These are phyloP conservation scores for Phocoena phocoena DNA, from an alignment of 2,113 vertebrate species.

Conservation along the genomic window DNA sequence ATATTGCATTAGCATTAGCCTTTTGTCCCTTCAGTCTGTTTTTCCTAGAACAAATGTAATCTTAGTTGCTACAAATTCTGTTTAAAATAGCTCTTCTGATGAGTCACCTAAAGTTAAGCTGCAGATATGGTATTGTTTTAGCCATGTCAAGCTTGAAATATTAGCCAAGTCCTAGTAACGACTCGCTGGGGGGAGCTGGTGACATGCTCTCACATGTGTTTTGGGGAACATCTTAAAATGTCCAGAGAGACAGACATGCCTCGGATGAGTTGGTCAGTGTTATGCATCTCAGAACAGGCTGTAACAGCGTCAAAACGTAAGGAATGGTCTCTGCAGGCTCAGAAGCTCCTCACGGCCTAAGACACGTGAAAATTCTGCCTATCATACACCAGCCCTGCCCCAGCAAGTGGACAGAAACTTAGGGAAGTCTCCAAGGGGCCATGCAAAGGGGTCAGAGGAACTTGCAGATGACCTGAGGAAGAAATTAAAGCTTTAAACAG, in stretches of 20 bases:
- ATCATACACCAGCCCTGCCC: neutral
- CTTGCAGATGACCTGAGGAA: constrained; percentile 55
- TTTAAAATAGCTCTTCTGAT: constrained; percentile 69
- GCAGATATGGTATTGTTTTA: constrained; percentile 71
- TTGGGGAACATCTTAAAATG: constrained; percentile 24
- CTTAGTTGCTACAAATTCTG: constrained; percentile 71
- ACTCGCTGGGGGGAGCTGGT: neutral
- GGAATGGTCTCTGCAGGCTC: neutral
- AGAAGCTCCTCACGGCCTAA: neutral
- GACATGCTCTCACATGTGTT: neutral
- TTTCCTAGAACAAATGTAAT: constrained; percentile 72
- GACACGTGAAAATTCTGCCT: neutral
- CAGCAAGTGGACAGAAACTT: neutral
- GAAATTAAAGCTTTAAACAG: constrained; percentile 70
- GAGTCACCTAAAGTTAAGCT: constrained; percentile 69
- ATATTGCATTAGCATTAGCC: constrained; percentile 75
- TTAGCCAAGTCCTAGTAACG: constrained; percentile 40
- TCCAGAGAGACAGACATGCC: constrained; percentile 3
- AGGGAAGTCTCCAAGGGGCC: constrained; percentile 2
- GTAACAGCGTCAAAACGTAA: neutral
- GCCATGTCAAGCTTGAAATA: constrained; percentile 62
- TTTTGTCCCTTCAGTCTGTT: constrained; percentile 59
- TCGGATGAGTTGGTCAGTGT: neutral
- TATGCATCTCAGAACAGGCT: neutral
- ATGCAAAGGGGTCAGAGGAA: constrained; percentile 30